phyloP scores from a whole-genome alignment of 2,888 invertebrate species.

The Pseudanteris insignis region DNA sequence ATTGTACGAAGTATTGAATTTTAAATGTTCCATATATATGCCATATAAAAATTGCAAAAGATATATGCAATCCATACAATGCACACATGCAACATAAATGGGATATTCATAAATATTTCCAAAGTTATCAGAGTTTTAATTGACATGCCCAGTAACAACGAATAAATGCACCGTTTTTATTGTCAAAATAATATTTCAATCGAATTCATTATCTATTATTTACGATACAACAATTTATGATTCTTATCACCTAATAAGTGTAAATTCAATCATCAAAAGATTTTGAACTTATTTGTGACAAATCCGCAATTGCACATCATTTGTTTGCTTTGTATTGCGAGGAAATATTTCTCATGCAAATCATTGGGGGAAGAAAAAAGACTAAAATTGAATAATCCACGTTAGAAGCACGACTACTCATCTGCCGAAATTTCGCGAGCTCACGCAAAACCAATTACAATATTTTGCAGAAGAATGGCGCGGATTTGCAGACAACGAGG shows the following conservation, averaged over 20 bases:
- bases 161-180: too few relatives aligned
- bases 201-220: too few relatives aligned
- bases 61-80: too few relatives aligned
- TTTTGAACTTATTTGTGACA: neutral
- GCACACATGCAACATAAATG: too few relatives aligned
- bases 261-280: neutral
- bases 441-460: slow-evolving; percentile 61
- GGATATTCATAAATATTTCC: too few relatives aligned
- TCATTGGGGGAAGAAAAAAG: slow-evolving; percentile 6
- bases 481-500: slow-evolving; percentile 51
- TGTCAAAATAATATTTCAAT: too few relatives aligned
- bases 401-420: slow-evolving; percentile 48
- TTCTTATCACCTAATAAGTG: neutral
- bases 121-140: too few relatives aligned
- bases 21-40: too few relatives aligned
- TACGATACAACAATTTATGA: too few relatives aligned
- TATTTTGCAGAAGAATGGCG: slow-evolving; percentile 62
- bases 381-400: slow-evolving; percentile 46
- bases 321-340: neutral
- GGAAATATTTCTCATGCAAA: neutral
- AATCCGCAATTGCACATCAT: neutral
- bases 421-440: slow-evolving; percentile 50
- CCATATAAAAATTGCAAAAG: too few relatives aligned
- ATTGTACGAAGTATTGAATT: too few relatives aligned
- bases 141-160: too few relatives aligned